Base-by-base conservation (phyloP, 2,888 invertebrate species). In the Brenthis ino region DNA sequence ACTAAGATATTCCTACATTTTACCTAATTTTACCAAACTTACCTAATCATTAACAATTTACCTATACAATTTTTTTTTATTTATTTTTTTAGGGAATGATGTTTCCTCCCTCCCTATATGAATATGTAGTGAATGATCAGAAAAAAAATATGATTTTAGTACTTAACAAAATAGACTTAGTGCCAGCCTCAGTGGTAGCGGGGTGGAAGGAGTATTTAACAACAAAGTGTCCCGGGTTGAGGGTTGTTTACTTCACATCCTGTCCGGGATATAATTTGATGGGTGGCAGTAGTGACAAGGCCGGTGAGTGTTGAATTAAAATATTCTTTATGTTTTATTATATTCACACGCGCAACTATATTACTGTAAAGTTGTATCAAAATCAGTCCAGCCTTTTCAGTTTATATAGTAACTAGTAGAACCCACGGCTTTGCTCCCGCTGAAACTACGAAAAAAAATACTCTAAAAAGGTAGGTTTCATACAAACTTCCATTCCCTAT, bases 151-250 rank as follows among this genome's bases (percentile, higher is more conserved):
- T 98, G 88, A 96, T 99, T 72, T 83, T 99, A 13, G 95, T 99
- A 0, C 85, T 99, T 12, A 99, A 99, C 87, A 99, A 99, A 93
- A 95, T 98, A 51, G 99, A 99, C 88, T 87, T 99, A 74, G 97
- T 96, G 0, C 96, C 97, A 0, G 94, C 97, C 0, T 85, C 95
- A 0, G 92, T 97, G 33, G 97, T 98, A 12, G 94, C 96, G 0
- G 98, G 97, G 0, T 99, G 99, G 99, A 96, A 96, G 79, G 88
- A 96, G 64, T 97, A 97, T 85, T 96, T 98, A 71, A 90, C 93
- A 6, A 83, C 87, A 0, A 94, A 93, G 0, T 90, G 78, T 43
- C 88, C 89, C 0, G 94, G 95, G 24, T 83, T 98, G 24, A 94
- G 95, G 58, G 95, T 98, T 24, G 93, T 98, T 0, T 95, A 96